phyloP scores from a whole-genome alignment of 2,797 vertebrate species.

The Falco concolor region DNA sequence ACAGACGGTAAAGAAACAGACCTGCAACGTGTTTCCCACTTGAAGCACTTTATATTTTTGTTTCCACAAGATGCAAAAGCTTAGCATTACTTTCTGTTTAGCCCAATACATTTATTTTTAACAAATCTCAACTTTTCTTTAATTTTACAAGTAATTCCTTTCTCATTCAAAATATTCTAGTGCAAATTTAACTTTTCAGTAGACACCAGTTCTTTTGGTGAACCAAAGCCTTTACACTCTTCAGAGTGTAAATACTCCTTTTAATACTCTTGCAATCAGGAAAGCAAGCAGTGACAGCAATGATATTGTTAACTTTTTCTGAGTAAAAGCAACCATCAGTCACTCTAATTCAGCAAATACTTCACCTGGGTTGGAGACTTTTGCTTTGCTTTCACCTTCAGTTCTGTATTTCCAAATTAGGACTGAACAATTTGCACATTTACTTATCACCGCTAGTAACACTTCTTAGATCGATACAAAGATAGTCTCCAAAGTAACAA shows the following conservation, averaged over 20 bases:
- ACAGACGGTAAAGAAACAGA: not conserved
- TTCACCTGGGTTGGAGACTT: not conserved
- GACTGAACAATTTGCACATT: not conserved
- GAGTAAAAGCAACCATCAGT: not conserved
- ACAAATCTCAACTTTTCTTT: not conserved
- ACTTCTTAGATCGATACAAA: not conserved
- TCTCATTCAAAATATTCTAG: not conserved
- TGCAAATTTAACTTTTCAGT: not conserved
- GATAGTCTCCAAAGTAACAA: not conserved
- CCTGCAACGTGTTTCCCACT: accelerated
- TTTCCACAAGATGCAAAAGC: not conserved
- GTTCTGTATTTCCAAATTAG: not conserved
- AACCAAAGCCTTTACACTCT: not conserved
- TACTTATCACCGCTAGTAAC: not conserved
- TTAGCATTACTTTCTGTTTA: not conserved
- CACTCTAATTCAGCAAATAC: not conserved
- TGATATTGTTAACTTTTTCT: not conserved
- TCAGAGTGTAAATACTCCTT: not conserved
- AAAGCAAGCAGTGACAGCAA: not conserved
- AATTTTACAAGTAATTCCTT: not conserved
- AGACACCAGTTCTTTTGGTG: not conserved
- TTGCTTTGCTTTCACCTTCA: not conserved
- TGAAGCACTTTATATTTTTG: not conserved
- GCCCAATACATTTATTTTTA: not conserved
- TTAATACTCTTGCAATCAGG: not conserved